Evolutionary conservation across 1,140 invertebrate species (phyloP), one percentile per base, ranked within the genome.

Genomic region (Caenorhabditis briggsae): DNA sequence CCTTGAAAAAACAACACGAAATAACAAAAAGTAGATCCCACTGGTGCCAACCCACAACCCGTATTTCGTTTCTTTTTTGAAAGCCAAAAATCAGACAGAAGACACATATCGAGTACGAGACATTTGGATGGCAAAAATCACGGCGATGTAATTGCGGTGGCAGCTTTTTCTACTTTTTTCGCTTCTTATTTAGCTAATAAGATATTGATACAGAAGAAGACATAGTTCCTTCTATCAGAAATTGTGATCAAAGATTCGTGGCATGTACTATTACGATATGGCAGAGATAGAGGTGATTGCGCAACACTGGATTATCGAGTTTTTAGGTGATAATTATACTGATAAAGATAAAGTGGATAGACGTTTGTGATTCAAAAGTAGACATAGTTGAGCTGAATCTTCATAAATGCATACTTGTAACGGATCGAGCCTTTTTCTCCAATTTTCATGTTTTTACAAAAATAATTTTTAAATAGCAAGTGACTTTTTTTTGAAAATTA

Each of bases 1-100:
- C 64, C 64, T 70, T 70, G 16, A 46, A 70, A 70, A 25, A 53
- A 14, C 12, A 53, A 53, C 50, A 14, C 11, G 50, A 9, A 43
- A 70, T 18, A 14, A 3, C 33, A 33, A 33, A 33, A 33, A 33
- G 33, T 3, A 43, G 41, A 70, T 70, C 41, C 64, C 43, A n/a
- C 25, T 46, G 41, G 33, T 70, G 14, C 64, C 64, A 70, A 70
- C 64, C 64, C 64, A 70, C 33, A 70, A 70, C 64, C 64, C 64
- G 64, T 70, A 70, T 70, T 25, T 61, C 56, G 33, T 61, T 8
- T 25, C 11, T 11, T 20, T 46, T 70, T 70, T 23, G 41, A 70
- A 43, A 43, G 64, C 18, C 64, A 70, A 70, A 70, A 70, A 70
- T 70, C 64, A 43, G 18, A 70, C 64, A 70, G 33, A 70, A 70